Evolutionary conservation across 2,797 vertebrate species (phyloP).

Genomic region (Coilia nasus): DNA sequence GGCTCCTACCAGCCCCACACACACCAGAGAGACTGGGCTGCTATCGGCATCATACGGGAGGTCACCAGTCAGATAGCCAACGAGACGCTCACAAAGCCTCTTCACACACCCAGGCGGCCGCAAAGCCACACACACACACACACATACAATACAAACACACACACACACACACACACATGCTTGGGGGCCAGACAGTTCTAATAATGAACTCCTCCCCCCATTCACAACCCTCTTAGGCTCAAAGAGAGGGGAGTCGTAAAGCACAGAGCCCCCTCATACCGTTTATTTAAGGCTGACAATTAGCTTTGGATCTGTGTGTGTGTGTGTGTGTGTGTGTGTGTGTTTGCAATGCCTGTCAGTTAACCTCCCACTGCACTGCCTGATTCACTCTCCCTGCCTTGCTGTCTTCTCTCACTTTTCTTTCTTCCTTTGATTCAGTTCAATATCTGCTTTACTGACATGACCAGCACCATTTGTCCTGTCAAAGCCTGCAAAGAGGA

Average conservation of each 20-base stretch:
- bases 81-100: too few species aligned
- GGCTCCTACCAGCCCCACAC: too few species aligned
- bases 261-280: background rate
- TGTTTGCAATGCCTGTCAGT: constrained; percentile 36
- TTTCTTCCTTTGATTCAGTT: background rate
- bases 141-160: background rate
- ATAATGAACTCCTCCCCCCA: constrained; percentile 7
- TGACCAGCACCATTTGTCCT: background rate
- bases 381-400: background rate
- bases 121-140: background rate
- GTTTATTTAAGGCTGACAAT: constrained; percentile 13
- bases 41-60: too few species aligned
- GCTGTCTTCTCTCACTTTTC: background rate
- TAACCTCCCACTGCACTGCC: background rate
- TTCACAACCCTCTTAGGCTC: background rate
- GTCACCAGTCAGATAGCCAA: too few species aligned
- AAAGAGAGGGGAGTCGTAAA: background rate
- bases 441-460: background rate
- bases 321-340: constrained; percentile 40
- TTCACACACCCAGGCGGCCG: background rate
- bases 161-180: too few species aligned
- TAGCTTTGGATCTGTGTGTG: constrained; percentile 24
- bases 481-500: background rate
- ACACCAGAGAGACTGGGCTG: too few species aligned
- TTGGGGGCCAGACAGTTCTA: background rate